Evolutionary conservation across 2,888 invertebrate genomes (phyloP).

Genomic region (Cecidostiba fungosa): DNA sequence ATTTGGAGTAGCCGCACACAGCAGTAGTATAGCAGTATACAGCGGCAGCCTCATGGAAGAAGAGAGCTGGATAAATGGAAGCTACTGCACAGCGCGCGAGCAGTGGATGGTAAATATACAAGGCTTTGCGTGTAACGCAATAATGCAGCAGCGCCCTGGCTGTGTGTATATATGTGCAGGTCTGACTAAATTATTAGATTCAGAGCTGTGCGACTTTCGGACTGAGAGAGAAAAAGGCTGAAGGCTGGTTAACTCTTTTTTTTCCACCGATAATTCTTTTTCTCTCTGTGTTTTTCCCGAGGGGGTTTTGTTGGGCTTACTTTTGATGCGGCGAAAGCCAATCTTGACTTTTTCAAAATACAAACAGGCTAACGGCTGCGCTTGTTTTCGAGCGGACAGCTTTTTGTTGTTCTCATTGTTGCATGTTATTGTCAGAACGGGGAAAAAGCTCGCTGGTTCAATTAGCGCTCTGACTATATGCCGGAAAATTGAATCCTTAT

Average conservation of each 20-base stretch:
- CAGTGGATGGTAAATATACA: conserved; percentile 47
- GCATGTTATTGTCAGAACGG: background rate
- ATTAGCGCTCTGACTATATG: too few relatives aligned
- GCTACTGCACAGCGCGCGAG: background rate
- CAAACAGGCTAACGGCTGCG: background rate
- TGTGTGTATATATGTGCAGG: conserved; percentile 1
- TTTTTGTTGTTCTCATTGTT: background rate
- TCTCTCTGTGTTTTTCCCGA: background rate
- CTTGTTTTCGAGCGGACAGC: background rate
- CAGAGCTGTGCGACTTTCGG: conserved; percentile 58
- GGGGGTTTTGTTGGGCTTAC: conserved; percentile 36
- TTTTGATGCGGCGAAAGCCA: conserved; percentile 35
- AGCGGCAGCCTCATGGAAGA: background rate
- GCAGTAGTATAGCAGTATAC: too few relatives aligned
- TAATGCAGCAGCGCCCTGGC: conserved; percentile 39
- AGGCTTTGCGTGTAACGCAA: conserved; percentile 30
- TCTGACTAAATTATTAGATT: conserved; percentile 71
- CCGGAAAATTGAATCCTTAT: too few relatives aligned
- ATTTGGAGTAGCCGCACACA: conserved; percentile 25
- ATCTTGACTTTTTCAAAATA: conserved; percentile 50
- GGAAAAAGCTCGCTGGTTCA: too few relatives aligned
- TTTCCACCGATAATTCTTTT: conserved; percentile 41
- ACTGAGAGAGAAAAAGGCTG: background rate
- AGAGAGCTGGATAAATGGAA: conserved; percentile 40
- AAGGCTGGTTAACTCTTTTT: conserved; percentile 66